Evolutionary conservation across 2,888 invertebrate genomes (phyloP), one percentile per base, ranked within the genome.

Genomic region (Nymphalis urticae): DNA sequence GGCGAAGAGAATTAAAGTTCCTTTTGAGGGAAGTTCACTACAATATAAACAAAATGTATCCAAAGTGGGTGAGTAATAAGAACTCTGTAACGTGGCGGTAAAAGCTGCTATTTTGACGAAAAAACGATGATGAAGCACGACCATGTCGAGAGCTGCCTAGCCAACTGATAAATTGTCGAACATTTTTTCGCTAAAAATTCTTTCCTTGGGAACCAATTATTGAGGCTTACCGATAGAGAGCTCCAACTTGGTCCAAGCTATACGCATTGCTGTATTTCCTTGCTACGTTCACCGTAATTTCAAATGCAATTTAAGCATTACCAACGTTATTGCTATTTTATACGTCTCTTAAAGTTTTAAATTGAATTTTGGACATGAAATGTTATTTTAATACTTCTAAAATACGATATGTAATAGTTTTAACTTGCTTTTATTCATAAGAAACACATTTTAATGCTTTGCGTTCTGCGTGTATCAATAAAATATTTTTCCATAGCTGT

Each of bases 111-210:
- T 81, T 87, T 87, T 86, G 84, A 83, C 82, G 82, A 84, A 86
- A 87, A 89, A 89, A 87, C 85, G 85, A 89, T 90, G 88, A 90
- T 89, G 88, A 86, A 88, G 86, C 88, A 85, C 86, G 87, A 87
- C 86, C 87, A 87, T 85, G 85, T 83, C 85, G 76, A 82, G 80
- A 84, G 83, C 27, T 32, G 27, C 82, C 81, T 64, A 61, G 79
- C 85, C 83, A 85, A 85, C 87, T 87, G 89, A 89, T 83, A 88
- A 89, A 89, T 88, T 86, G 87, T 85, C 82, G 80, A 85, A 85
- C 86, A 84, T 88, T 89, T 88, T 88, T 89, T 85, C 82, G 81
- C 82, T 83, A 83, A 88, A 86, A 88, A 86, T 88, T 85, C 82
- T 82, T 86, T 85, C 82, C 77, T 84, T 82, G 80, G 81, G 88